Conservation (phyloP, 37 sponge, comb jelly and placozoan genomes). For the Dysidea cf. avara region DNA sequence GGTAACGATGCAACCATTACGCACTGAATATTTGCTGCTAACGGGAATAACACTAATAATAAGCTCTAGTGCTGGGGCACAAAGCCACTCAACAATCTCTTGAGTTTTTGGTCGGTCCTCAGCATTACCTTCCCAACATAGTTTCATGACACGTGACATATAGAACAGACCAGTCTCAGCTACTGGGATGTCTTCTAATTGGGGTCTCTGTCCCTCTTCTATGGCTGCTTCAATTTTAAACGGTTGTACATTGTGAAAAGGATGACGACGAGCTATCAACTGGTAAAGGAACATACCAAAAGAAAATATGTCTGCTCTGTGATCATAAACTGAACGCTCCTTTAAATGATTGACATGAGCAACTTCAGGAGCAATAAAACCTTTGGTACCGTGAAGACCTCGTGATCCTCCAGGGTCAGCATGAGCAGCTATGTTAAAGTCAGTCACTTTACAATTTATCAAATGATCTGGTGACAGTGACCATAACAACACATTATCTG, state of each 20-base stretch:
- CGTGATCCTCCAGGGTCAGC: conserved; percentile 24
- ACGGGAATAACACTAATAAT: conserved; percentile 6
- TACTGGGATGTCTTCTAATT: conserved; percentile 1
- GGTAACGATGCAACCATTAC: conserved; percentile 43
- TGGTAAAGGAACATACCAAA: conserved; percentile 29
- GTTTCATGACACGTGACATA: conserved; percentile 18
- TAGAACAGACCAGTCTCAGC: conserved; percentile 8
- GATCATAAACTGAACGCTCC: conserved; percentile 10
- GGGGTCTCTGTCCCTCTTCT: conserved; percentile 10
- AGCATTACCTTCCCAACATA: conserved; percentile 23
- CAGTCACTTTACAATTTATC: conserved; percentile 44
- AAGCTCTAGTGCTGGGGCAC: conserved; percentile 3
- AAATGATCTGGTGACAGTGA: conserved; percentile 23
- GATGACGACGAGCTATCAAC: conserved; percentile 8
- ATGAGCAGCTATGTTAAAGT: conserved; percentile 32
- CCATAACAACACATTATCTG: conserved; percentile 43
- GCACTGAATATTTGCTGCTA: conserved; percentile 31
- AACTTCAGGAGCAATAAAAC: conserved; percentile 47
- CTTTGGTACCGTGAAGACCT: conserved; percentile 30
- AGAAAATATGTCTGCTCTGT: conserved; percentile 22
- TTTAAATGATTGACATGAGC: conserved; percentile 1
- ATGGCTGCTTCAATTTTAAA: neutral
- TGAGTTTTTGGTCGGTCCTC: conserved; percentile 12
- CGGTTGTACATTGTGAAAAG: conserved; percentile 4
- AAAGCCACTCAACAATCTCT: neutral